phyloP scores from a whole-genome alignment of 2,888 invertebrate species.

The Cabera pusaria region DNA sequence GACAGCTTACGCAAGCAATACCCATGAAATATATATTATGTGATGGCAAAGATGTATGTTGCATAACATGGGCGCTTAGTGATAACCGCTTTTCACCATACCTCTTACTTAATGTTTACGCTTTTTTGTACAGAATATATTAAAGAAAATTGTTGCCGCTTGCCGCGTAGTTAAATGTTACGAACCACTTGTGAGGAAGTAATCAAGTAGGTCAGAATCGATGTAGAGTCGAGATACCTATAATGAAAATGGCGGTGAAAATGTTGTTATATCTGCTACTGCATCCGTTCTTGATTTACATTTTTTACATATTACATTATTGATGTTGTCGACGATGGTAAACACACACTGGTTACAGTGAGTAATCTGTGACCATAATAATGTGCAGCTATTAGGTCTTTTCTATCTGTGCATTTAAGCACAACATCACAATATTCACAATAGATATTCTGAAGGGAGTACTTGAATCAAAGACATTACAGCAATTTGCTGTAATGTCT shows the following conservation, averaged over 20 bases:
- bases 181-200: conserved; percentile 11
- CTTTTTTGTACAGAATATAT: conserved; percentile 23
- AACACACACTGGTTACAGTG: too few species aligned
- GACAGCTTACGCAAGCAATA: conserved; percentile 13
- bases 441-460: too few species aligned
- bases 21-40: conserved; percentile 11
- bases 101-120: conserved; percentile 10
- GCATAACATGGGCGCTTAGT: conserved; percentile 14
- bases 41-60: conserved; percentile 11
- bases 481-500: too few species aligned
- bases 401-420: too few species aligned
- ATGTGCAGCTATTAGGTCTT: too few species aligned
- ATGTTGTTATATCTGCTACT: background rate
- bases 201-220: conserved; percentile 19
- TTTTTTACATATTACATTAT: too few species aligned
- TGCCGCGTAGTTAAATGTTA: too few species aligned
- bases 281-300: conserved; percentile 3
- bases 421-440: too few species aligned
- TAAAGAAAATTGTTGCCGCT: conserved; percentile 24
- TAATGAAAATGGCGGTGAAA: conserved; percentile 17
- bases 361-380: too few species aligned
- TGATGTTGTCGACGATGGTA: too few species aligned
- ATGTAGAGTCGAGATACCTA: conserved; percentile 18
- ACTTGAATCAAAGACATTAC: too few species aligned
- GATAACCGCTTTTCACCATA: conserved; percentile 23